Evolutionary conservation across 2,113 vertebrate species (phyloP).

Genomic region (Saccopteryx bilineata): DNA sequence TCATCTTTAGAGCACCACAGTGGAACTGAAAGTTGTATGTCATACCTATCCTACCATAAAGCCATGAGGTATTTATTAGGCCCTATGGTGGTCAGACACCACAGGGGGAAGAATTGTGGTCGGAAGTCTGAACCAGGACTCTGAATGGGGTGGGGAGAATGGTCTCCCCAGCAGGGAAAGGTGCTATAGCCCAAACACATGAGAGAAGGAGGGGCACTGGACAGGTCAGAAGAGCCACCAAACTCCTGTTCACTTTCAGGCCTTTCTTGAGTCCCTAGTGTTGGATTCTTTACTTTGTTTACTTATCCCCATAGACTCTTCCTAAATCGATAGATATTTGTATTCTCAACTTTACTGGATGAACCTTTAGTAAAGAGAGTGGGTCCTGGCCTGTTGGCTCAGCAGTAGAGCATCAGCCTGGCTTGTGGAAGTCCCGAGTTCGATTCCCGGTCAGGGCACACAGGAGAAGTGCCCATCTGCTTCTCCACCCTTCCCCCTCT

Average conservation of each 20-base stretch:
- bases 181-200: background rate
- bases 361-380: background rate
- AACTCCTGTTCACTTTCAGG: background rate
- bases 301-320: background rate
- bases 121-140: background rate
- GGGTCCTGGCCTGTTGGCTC: background rate
- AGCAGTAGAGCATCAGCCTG: too few species aligned
- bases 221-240: background rate
- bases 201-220: background rate
- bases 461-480: too few species aligned
- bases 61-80: background rate
- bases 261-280: background rate
- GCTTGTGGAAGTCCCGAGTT: too few species aligned
- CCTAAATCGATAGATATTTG: background rate
- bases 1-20: background rate
- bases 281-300: background rate
- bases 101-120: background rate
- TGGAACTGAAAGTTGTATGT: background rate
- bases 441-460: too few species aligned
- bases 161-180: accelerated
- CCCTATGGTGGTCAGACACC: background rate
- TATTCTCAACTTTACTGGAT: background rate
- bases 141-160: background rate
- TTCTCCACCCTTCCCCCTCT: too few species aligned
- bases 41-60: background rate